phyloP scores from a whole-genome alignment of 92 coral and sea anemone species.

The Blastomussa wellsi region DNA sequence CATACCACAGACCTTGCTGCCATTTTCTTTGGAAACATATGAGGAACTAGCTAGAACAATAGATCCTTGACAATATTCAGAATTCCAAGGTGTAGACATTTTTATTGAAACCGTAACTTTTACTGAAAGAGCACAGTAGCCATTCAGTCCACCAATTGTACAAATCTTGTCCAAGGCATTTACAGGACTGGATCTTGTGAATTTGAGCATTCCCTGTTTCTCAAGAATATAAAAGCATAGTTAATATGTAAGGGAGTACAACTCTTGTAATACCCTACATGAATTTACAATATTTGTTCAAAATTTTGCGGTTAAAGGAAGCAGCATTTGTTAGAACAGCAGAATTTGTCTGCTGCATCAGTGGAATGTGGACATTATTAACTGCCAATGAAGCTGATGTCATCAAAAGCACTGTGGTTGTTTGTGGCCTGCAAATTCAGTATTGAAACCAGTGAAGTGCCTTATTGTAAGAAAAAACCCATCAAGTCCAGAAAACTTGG shows the following conservation, averaged over 20 bases:
- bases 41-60: constrained; percentile 31
- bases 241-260: not conserved
- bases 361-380: too few relatives aligned
- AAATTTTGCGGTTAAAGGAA: constrained; percentile 1
- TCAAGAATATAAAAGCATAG: constrained; percentile 18
- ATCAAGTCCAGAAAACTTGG: too few relatives aligned
- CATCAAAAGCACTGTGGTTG: constrained; percentile 11
- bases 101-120: constrained; percentile 40
- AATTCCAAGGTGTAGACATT: constrained; percentile 44
- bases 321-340: too few relatives aligned
- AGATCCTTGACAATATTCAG: constrained; percentile 42
- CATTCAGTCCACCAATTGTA: not conserved
- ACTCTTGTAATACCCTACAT: constrained; percentile 14
- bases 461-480: too few relatives aligned
- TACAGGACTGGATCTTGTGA: too few relatives aligned
- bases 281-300: constrained; percentile 8
- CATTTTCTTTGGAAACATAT: constrained; percentile 11
- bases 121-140: constrained; percentile 33
- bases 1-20: constrained; percentile 18
- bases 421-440: constrained; percentile 5
- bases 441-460: not conserved
- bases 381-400: not conserved
- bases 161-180: not conserved
- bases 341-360: too few relatives aligned
- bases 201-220: not conserved